Conservation (phyloP, 2,113 vertebrate genomes). For the Pipra filicauda region DNA sequence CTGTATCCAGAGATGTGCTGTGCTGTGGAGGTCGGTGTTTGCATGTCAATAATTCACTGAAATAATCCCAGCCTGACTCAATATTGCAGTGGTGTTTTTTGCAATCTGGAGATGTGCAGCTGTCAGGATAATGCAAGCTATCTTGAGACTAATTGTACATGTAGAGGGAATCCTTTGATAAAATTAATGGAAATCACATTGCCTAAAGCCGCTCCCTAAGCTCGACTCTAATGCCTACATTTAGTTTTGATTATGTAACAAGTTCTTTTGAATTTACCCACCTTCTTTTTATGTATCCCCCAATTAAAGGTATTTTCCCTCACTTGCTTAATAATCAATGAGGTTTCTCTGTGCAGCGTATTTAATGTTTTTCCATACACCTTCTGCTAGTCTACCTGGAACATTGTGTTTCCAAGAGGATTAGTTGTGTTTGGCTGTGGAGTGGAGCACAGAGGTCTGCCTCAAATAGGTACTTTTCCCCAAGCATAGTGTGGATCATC, state of each 20-base stretch:
- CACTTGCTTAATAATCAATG: background rate
- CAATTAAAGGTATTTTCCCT: background rate
- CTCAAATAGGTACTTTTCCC: background rate
- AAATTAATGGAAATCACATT: background rate
- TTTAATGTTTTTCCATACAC: background rate
- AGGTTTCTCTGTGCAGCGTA: background rate
- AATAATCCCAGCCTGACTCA: background rate
- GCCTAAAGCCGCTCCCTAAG: background rate
- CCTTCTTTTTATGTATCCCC: background rate
- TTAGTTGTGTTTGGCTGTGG: background rate
- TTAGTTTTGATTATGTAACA: background rate
- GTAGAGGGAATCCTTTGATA: background rate
- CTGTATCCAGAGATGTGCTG: background rate
- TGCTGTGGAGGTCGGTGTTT: background rate
- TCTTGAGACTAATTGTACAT: background rate
- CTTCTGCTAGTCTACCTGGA: background rate
- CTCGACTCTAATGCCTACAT: background rate
- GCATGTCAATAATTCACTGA: background rate
- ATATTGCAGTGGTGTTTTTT: background rate
- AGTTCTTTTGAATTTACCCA: background rate
- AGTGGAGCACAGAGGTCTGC: background rate
- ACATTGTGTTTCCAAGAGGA: rapidly evolving
- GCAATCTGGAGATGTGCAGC: background rate
- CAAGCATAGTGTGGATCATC: background rate
- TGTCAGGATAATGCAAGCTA: background rate